These are phyloP conservation scores for Trachymyrmex septentrionalis DNA, from an alignment of 1,140 invertebrate species.

Conservation along the genomic window DNA sequence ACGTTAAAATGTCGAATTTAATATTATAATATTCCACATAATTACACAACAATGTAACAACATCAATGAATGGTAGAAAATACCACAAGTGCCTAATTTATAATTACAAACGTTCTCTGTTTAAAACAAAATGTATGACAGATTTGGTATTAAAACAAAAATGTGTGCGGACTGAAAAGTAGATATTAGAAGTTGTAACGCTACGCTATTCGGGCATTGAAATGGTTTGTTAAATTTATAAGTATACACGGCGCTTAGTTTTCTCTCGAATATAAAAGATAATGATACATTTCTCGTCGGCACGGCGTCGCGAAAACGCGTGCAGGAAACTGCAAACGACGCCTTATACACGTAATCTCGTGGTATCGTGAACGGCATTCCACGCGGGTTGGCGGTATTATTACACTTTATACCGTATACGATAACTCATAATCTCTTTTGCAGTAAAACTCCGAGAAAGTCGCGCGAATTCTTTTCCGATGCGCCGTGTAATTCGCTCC, in stretches of 20 bases:
- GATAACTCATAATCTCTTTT: conserved; percentile 55
- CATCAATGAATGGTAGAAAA: conserved; percentile 38
- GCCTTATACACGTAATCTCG: conserved; percentile 25
- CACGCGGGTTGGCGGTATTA: neutral
- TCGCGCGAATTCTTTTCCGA: conserved; percentile 58
- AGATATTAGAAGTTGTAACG: neutral
- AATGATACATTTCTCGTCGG: conserved; percentile 10
- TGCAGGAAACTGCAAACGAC: conserved; percentile 39
- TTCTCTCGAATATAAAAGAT: conserved; percentile 34
- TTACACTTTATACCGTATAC: conserved; percentile 49
- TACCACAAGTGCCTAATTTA: conserved; percentile 32
- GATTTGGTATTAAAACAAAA: neutral
- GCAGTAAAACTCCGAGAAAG: conserved; percentile 49
- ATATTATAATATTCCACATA: conserved; percentile 31
- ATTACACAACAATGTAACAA: conserved; percentile 45
- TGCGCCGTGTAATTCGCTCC: conserved; percentile 46
- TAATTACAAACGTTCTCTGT: conserved; percentile 1
- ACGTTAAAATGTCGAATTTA: conserved; percentile 48
- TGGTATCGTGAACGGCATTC: conserved; percentile 33
- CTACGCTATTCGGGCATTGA: neutral
- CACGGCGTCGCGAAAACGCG: conserved; percentile 4
- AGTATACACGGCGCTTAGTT: neutral
- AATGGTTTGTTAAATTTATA: neutral
- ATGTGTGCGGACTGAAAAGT: neutral
- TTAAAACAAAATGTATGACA: neutral